Percentiles rank a stretch among this genome's conserved stretches.
These are phyloP conservation scores for Oopsacas minuta DNA, from an alignment of 37 sponge, comb jelly and placozoan species.

Conservation along the genomic window DNA sequence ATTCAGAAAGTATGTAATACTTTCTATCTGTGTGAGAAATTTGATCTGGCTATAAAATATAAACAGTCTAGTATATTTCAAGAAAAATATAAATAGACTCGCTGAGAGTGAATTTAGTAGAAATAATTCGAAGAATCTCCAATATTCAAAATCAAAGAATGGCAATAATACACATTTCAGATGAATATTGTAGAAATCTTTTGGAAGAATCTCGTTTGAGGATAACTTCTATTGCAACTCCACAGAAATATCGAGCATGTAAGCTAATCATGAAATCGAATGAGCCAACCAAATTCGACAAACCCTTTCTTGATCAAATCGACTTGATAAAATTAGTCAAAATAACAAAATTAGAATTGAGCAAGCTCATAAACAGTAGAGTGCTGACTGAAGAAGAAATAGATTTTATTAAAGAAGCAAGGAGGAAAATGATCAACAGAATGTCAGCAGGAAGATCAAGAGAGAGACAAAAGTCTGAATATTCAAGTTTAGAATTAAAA, in stretches of 20 bases:
- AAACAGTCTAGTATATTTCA: too few species aligned
- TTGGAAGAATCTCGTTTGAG: slow-evolving; percentile 17
- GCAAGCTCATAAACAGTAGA: neutral
- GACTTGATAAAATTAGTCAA: neutral
- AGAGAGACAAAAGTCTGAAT: slow-evolving; percentile 14
- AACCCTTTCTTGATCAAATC: neutral
- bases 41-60: too few species aligned
- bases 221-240: neutral
- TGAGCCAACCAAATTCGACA: neutral
- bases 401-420: slow-evolving; percentile 1
- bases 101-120: too few species aligned
- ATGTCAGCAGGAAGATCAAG: neutral
- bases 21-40: too few species aligned
- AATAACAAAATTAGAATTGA: neutral
- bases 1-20: too few species aligned
- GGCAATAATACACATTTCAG: slow-evolving; percentile 8
- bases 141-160: too few species aligned
- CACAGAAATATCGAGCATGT: neutral
- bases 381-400: slow-evolving; percentile 8
- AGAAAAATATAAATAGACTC: too few species aligned
- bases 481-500: neutral
- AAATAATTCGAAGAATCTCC: neutral
- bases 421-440: slow-evolving; percentile 2
- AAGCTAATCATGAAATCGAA: neutral
- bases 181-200: neutral